Evolutionary conservation across 2,797 vertebrate species (phyloP), one percentile per base, ranked within the genome.

Genomic region (Typhlichthys subterraneus): DNA sequence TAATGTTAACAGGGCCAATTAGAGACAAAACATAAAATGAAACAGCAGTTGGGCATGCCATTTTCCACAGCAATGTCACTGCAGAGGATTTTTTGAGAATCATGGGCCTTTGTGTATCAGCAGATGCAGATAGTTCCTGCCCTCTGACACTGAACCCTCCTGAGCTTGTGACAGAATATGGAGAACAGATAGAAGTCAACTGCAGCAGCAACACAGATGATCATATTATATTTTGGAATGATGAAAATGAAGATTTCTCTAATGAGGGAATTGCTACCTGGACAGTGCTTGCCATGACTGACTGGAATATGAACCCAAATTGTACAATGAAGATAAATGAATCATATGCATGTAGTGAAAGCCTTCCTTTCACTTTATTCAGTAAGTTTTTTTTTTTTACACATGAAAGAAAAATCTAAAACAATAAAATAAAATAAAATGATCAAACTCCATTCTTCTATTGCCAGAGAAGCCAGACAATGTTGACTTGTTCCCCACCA

Each of bases 261-360:
- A 4, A 15, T 0, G 0, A 0, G 0, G 0, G 0, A 3, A 48
- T 0, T 12, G 0, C 5, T 2, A 0, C 0, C 0, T 0, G 0
- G 10, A 0, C 0, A 5, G 0, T 65, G 9, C 0, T 0, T 5
- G 33, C 31, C 0, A 11, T 69, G 17, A 15, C 19, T 45, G 61
- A 79, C 55, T 85, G 75, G 73, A 1, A 76, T 31, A 1, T 29
- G 3, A 52, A 0, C 0, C 53, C 17, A 0, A 12, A 59, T 17
- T 88, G 88, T 59, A 65, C 0, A 49, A 53, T 85, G 48, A 38
- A 0, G 1, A 0, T 72, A 0, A 54, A 45, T 50, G 7, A 0
- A 0, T 1, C 23, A 11, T 0, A 0, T 42, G 14, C 65, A 50
- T 89, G 87, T 71, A 72, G 54, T 14, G 59, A 65, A 77, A 7